Conservation (phyloP, 2,113 vertebrate species). For the Bubalus kerabau region DNA sequence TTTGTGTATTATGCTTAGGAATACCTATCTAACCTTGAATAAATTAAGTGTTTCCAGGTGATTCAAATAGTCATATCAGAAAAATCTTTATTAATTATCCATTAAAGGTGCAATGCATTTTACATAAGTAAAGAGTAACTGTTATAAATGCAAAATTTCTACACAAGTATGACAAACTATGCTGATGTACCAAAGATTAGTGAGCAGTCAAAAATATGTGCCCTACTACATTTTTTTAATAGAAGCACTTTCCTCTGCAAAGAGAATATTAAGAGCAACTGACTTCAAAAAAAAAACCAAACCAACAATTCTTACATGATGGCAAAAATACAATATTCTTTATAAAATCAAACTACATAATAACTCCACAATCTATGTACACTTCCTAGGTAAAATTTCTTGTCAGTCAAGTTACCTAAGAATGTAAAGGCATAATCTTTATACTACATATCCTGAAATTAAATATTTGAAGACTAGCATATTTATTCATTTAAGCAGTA, state of each 20-base stretch:
- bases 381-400: slow-evolving; percentile 59
- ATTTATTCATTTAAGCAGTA: slow-evolving; percentile 53
- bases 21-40: slow-evolving; percentile 52
- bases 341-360: slow-evolving; percentile 53
- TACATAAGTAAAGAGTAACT: slow-evolving; percentile 71
- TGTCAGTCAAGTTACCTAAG: slow-evolving; percentile 50
- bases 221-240: slow-evolving; percentile 35
- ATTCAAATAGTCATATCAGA: slow-evolving; percentile 48
- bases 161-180: slow-evolving; percentile 45
- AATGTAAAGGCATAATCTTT: slow-evolving; percentile 58
- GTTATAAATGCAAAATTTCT: slow-evolving; percentile 63
- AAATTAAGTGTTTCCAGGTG: slow-evolving; percentile 41
- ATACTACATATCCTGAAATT: slow-evolving; percentile 44
- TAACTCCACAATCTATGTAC: slow-evolving; percentile 49
- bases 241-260: slow-evolving; percentile 65
- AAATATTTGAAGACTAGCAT: slow-evolving; percentile 54
- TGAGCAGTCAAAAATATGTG: slow-evolving; percentile 26
- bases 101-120: slow-evolving; percentile 92
- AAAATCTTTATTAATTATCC: slow-evolving; percentile 63
- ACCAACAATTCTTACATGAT: slow-evolving; percentile 33
- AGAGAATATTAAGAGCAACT: slow-evolving; percentile 55
- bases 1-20: slow-evolving; percentile 9
- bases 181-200: slow-evolving; percentile 25
- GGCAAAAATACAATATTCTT: slow-evolving; percentile 47
- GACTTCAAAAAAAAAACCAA: slow-evolving; percentile 22